Evolutionary conservation across 2,888 invertebrate species (phyloP).

Genomic region (Campopleginae sp.): DNA sequence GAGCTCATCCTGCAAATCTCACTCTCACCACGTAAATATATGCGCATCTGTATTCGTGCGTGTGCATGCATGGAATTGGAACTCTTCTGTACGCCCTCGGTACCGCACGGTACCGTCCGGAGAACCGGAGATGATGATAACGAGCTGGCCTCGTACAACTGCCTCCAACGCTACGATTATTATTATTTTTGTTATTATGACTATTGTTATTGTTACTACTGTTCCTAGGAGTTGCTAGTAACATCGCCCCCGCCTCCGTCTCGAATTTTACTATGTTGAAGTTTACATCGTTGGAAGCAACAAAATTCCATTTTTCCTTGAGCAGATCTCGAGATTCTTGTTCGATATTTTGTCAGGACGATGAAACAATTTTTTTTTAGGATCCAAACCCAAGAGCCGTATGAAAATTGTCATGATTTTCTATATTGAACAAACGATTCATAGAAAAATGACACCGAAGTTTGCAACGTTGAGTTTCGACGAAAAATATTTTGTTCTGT

Average conservation of each 20-base stretch:
- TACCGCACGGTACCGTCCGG: constrained; percentile 62
- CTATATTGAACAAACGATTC: too few relatives aligned
- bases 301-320: background rate
- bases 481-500: too few relatives aligned
- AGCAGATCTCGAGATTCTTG: background rate
- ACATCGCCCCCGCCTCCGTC: background rate
- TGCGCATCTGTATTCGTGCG: background rate
- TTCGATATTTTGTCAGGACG: too few relatives aligned
- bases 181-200: constrained; percentile 15
- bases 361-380: too few relatives aligned
- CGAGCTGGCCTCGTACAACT: constrained; percentile 62
- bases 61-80: constrained; percentile 18
- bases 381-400: too few relatives aligned
- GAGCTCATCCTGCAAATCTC: constrained; percentile 29
- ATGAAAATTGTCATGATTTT: too few relatives aligned
- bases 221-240: background rate
- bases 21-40: background rate
- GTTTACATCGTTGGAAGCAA: too few relatives aligned
- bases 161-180: constrained; percentile 43
- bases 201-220: constrained; percentile 24
- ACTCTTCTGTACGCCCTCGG: constrained; percentile 62
- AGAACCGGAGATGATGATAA: constrained; percentile 66
- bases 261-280: background rate
- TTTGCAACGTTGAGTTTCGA: too few relatives aligned
- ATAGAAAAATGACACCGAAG: too few relatives aligned